These are phyloP conservation scores for Trichoplusia ni DNA, from an alignment of 1,140 invertebrate species.

Conservation along the genomic window DNA sequence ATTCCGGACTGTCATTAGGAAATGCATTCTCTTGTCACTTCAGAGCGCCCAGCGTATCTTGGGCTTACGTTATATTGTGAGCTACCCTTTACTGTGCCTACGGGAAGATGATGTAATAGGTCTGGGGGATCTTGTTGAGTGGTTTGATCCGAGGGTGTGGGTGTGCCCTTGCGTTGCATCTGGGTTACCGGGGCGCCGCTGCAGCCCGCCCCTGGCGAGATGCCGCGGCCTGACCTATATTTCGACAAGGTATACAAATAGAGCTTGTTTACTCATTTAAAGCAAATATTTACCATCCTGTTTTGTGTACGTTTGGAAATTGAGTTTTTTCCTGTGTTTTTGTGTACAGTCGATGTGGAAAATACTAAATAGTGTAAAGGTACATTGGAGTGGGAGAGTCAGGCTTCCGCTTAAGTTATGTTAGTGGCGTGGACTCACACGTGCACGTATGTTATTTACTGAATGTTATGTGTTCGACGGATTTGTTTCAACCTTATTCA, in stretches of 20 bases:
- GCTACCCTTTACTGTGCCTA: neutral
- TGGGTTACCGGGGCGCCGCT: constrained; percentile 62
- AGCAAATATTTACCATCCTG: constrained; percentile 16
- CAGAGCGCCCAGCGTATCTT: neutral
- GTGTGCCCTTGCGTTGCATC: constrained; percentile 53
- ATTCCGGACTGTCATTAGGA: constrained; percentile 27
- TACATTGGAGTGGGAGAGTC: too few relatives aligned
- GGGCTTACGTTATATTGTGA: neutral
- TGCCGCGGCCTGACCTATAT: constrained; percentile 66
- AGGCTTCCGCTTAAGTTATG: too few relatives aligned
- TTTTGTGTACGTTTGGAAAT: neutral
- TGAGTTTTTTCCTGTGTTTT: too few relatives aligned
- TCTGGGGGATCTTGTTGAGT: constrained; percentile 26
- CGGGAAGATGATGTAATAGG: constrained; percentile 1
- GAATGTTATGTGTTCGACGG: too few relatives aligned
- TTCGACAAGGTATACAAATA: constrained; percentile 53
- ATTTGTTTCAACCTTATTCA: too few relatives aligned
- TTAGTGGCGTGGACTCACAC: too few relatives aligned
- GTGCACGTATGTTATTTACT: too few relatives aligned
- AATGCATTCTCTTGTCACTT: constrained; percentile 27
- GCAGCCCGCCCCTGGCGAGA: constrained; percentile 53
- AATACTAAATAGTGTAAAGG: too few relatives aligned
- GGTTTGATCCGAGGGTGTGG: constrained; percentile 29
- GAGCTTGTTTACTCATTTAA: constrained; percentile 26
- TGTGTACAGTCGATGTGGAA: too few relatives aligned